phyloP scores from a whole-genome alignment of 2,113 vertebrate species.

The Xenopus borealis region DNA sequence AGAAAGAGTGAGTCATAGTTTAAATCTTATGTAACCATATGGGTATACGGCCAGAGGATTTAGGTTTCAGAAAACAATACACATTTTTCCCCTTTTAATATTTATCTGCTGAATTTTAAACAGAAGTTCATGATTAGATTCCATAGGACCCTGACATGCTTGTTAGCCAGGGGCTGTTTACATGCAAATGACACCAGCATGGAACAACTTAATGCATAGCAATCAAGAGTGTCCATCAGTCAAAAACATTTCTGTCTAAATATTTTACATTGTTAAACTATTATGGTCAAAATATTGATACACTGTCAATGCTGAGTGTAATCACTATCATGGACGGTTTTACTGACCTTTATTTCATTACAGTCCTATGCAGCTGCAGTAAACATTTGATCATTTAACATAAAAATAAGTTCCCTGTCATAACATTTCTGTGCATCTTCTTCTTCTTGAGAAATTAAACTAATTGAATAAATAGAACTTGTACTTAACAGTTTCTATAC shows the following conservation, averaged over 20 bases:
- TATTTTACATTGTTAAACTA: constrained; percentile 33
- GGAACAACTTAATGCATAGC: neutral
- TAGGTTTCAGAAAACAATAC: constrained; percentile 5
- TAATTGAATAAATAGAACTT: no score
- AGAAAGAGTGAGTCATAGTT: constrained; percentile 6
- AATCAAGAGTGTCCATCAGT: constrained; percentile 7
- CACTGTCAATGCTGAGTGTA: constrained; percentile 27
- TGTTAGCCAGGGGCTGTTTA: neutral
- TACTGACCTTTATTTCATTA: constrained; percentile 22
- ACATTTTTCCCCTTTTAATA: neutral
- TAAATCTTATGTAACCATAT: constrained; percentile 3
- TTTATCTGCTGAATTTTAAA: neutral
- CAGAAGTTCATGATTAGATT: neutral
- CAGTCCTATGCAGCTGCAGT: constrained; percentile 6
- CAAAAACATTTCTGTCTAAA: constrained; percentile 23
- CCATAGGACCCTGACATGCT: neutral
- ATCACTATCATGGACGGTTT: constrained; percentile 27
- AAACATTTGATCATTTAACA: constrained; percentile 29
- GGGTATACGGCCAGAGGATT: neutral
- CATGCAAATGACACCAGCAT: neutral
- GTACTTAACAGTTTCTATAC: no score
- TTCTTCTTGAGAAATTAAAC: neutral
- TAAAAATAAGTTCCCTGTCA: neutral
- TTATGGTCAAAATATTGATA: constrained; percentile 26
- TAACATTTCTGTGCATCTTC: neutral